These are phyloP conservation scores for Oligia fasciuncula DNA, from an alignment of 2,888 invertebrate species.

Conservation along the genomic window DNA sequence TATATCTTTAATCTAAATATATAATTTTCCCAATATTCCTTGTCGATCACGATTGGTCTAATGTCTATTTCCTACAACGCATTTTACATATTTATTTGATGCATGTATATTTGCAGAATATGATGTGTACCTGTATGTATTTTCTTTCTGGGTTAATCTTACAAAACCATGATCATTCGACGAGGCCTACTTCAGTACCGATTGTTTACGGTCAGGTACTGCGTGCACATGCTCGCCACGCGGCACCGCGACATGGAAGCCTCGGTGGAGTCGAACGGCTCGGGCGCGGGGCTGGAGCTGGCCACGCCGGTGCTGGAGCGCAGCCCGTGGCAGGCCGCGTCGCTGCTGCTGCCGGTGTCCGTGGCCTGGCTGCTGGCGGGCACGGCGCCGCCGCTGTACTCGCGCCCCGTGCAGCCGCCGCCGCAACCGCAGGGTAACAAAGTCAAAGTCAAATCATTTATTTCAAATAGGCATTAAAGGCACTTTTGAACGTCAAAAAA, in stretches of 20 bases:
- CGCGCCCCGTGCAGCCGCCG: slow-evolving; percentile 78
- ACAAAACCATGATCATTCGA: not conserved
- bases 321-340: slow-evolving; percentile 75
- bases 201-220: slow-evolving; percentile 73
- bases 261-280: slow-evolving; percentile 68
- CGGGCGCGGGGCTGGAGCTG: slow-evolving; percentile 91
- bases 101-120: not conserved
- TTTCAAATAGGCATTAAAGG: too few species aligned
- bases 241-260: slow-evolving; percentile 89
- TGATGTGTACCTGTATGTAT: not conserved
- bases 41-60: not conserved
- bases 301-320: slow-evolving; percentile 93
- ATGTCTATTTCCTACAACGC: not conserved
- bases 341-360: slow-evolving; percentile 90
- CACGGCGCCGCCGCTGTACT: slow-evolving; percentile 90
- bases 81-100: not conserved
- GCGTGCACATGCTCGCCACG: slow-evolving; percentile 88
- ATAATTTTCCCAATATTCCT: not conserved
- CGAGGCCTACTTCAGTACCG: not conserved
- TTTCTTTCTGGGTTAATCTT: not conserved
- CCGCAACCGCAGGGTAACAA: slow-evolving; percentile 72
- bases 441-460: too few species aligned
- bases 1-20: not conserved
- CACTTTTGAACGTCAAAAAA: too few species aligned
- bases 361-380: slow-evolving; percentile 93